A percentile compares a stretch with the other conserved stretches of the same genome.
Evolutionary conservation across 2,113 vertebrate species (phyloP).

Genomic region (Ptyas mucosa): DNA sequence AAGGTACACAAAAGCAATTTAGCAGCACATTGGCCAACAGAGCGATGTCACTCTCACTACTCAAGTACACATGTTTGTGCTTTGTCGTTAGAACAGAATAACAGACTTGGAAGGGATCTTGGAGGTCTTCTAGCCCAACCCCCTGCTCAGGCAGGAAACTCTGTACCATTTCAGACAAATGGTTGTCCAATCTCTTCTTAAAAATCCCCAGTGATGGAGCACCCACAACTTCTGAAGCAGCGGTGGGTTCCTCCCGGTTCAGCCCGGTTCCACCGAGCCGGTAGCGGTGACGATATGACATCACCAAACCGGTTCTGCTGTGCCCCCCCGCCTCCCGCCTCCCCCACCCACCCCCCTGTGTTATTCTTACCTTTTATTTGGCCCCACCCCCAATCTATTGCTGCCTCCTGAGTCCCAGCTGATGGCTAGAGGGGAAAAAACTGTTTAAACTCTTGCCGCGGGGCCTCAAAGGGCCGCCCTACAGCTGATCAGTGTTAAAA

Average conservation of each 20-base stretch:
- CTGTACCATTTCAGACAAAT: not conserved
- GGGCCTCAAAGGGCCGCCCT: too few species aligned
- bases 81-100: not conserved
- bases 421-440: too few species aligned
- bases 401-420: too few species aligned
- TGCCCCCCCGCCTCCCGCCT: accelerated
- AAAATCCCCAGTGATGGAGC: not conserved
- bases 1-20: not conserved
- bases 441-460: too few species aligned
- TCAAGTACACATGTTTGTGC: not conserved
- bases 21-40: not conserved
- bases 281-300: too few species aligned
- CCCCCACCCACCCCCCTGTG: too few species aligned
- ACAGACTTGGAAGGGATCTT: not conserved
- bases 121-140: not conserved
- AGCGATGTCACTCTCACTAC: not conserved
- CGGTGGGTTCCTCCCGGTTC: too few species aligned
- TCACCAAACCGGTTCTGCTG: too few species aligned
- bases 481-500: too few species aligned
- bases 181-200: not conserved
- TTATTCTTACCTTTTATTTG: too few species aligned
- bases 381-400: too few species aligned
- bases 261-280: too few species aligned
- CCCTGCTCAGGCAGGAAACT: not conserved
- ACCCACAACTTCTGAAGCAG: not conserved